Evolutionary conservation across 2,888 invertebrate species (phyloP), one percentile per base, ranked within the genome.

Genomic region (Ochropleura leucogaster): DNA sequence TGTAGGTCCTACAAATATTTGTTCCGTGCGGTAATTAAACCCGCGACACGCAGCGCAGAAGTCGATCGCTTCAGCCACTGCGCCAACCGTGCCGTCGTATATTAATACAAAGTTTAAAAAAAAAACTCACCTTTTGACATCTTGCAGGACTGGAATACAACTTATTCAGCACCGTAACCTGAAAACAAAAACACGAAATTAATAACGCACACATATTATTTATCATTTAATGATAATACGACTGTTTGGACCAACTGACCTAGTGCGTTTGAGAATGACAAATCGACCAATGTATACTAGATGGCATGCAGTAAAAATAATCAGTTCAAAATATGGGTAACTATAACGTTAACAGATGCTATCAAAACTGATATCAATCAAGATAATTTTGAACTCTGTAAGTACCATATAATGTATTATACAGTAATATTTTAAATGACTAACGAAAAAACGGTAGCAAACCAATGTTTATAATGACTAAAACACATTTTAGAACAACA

Each of bases 41-140:
- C 30, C 30, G 30, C 30, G 30, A 30, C 30, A 30, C 30, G 30
- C 30, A 30, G 30, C 30, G 30, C 30, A 30, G 30, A 30, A 30
- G 30, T 30, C 30, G 30, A 30, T 30, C 30, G 30, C 30, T 30
- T n/a, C 30, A 30, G 30, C 30, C 30, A 30, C 30, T 30, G 30
- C 30, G 30, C 30, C 30, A 30, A 30, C 30, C 30, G 30, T 30
- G 30, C 30, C 30, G 30, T 30, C 30, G 30, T 30, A 30, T 30
- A 30, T 12, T 8, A 40, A 8, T 20, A 64, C 4, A 0, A 57
- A 40, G 0, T 51, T 30, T 30, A 2, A 4, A 18, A 63, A 46
- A 67, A 46, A 59, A 53, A 92, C 92, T 91, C 74, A 92, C 92
- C n/a, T 89, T 90, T 92, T 46, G 87, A 90, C 92, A 92, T 92